phyloP scores from a whole-genome alignment of 2,888 invertebrate genomes.

The Mimachlamys varia region DNA sequence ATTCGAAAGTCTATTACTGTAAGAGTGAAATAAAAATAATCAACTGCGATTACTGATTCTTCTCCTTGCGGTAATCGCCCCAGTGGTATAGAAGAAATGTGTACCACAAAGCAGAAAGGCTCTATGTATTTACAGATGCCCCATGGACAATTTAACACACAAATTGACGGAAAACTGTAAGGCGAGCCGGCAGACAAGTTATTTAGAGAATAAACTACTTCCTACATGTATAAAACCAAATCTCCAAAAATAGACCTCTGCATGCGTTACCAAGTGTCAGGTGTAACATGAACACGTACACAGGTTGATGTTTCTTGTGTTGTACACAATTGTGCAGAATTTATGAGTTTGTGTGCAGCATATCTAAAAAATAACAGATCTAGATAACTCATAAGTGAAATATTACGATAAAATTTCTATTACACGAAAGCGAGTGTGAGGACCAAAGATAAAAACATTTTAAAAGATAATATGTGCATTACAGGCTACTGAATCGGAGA shows the following conservation, averaged over 20 bases:
- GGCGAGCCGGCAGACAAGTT: not conserved
- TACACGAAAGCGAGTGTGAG: not conserved
- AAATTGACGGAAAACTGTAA: constrained; percentile 32
- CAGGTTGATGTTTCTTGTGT: not conserved
- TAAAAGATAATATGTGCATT: not conserved
- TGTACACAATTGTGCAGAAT: not conserved
- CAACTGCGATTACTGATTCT: not conserved
- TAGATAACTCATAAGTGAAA: not conserved
- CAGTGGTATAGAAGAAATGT: not conserved
- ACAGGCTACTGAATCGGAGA: not conserved
- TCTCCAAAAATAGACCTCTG: not conserved
- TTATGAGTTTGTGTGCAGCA: not conserved
- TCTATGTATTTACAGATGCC: not conserved
- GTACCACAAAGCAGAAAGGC: not conserved
- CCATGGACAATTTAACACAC: constrained; percentile 7
- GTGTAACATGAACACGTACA: not conserved
- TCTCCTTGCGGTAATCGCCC: not conserved
- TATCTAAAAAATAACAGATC: not conserved
- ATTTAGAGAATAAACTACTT: not conserved
- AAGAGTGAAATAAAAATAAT: not conserved
- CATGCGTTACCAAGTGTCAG: not conserved
- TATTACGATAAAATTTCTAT: not conserved
- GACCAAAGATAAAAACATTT: not conserved
- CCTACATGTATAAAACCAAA: not conserved
- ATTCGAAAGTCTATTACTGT: not conserved